Base-by-base conservation (phyloP, 2,113 vertebrate genomes). In the Rallus limicola region DNA sequence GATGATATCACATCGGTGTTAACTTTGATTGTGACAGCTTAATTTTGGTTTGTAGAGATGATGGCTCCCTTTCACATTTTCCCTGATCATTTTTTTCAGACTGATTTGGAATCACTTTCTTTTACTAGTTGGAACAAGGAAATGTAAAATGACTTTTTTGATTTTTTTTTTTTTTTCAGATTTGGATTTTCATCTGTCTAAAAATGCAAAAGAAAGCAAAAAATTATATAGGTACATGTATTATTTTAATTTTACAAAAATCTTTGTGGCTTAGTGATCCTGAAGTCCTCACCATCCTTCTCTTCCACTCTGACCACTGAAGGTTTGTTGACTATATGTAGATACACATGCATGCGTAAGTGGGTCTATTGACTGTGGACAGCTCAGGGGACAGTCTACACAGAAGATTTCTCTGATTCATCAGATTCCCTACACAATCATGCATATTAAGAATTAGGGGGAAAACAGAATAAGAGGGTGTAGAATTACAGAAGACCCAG, bases 221-320 rank as follows among this genome's bases (percentile, higher is more conserved):
- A 21, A 53, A 13, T 8, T 3, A 23, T 0, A 24, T 7, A 33
- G 6, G 16, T 0, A 11, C 0, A 31, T 1, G 16, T 11, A 31
- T 64, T n/a, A 1, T 85, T 75, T 53, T 16, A 40, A 21, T 8
- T 77, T 44, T 62, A 42, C 6, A 59, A 72, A 86, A 52, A 14
- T 59, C 28, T 17, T 87, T 8, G 9, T 40, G 79, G 3, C 44
- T 48, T 9, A 31, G 3, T 63, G 33, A 60, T 48, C 12, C 26
- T 52, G 11, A 82, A 59, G 31, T 12, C 5, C 4, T 67, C 8
- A 36, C 2, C 7, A 17, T 13, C 4, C 1, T 28, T 60, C 63
- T 53, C 50, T 42, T 53, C 10, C 12, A 33, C 48, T 48, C 33
- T 74, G 44, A 21, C 2, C 42, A 28, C 1, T 74, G 33, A 50